phyloP scores from a whole-genome alignment of 2,888 invertebrate genomes.

The Dyspetes luteomarginatus region DNA sequence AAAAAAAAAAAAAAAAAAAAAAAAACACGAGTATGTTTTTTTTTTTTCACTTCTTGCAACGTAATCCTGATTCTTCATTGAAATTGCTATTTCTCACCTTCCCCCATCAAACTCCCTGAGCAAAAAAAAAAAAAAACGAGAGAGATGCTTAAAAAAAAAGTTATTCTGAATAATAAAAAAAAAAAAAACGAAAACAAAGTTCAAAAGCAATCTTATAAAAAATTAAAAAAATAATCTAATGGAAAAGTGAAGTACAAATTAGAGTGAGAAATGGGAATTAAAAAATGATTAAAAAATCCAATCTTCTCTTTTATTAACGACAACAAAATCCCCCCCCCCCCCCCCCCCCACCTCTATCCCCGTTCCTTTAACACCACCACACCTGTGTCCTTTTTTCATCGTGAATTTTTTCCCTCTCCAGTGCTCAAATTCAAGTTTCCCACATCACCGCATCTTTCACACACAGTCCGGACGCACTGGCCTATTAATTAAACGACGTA shows the following conservation, averaged over 20 bases:
- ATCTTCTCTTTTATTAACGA: background rate
- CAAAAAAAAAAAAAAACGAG: background rate
- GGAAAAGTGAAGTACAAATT: background rate
- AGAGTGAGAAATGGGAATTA: background rate
- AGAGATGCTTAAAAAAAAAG: no score
- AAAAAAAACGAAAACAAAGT: background rate
- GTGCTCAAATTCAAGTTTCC: constrained; percentile 39
- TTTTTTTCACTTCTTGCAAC: background rate
- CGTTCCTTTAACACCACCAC: constrained; percentile 2
- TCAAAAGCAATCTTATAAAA: background rate
- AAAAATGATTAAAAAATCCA: background rate
- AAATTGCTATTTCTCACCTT: background rate
- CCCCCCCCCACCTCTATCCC: no score
- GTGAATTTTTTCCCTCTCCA: background rate
- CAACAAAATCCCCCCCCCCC: background rate
- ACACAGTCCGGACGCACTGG: constrained; percentile 18
- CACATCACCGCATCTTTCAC: constrained; percentile 29
- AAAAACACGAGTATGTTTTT: constrained; percentile 5
- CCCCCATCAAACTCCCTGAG: background rate
- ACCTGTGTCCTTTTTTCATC: constrained; percentile 11
- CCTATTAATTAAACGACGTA: constrained; percentile 67
- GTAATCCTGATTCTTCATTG: background rate
- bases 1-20: constrained; percentile 29
- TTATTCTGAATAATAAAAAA: background rate
- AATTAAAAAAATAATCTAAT: background rate